Base-by-base conservation (phyloP, 2,113 vertebrate species). In the Oreotrochilus melanogaster region DNA sequence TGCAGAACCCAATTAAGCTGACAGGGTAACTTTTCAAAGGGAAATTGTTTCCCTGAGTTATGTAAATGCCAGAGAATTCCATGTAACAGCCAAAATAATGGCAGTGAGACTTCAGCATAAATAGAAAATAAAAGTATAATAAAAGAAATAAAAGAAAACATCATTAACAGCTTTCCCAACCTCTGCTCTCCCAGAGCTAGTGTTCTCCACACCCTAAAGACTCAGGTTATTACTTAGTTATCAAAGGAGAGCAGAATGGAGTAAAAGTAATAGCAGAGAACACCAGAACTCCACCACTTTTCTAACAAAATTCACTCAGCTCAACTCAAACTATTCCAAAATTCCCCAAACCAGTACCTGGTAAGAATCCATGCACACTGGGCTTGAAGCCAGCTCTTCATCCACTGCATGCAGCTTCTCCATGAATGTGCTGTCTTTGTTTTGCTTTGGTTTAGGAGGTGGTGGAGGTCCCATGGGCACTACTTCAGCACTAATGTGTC, bases 351-450 rank as follows among this genome's bases (percentile, higher is more conserved):
- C 2, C 4, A 2, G 57, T 97, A 99, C 99, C 98, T 99, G 99
- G 88, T 98, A 98, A 48, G 98, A 96, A 51, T 98, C 98, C 97
- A 99, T 97, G 97, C 98, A 98, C 17, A 98, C 87, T 0, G 98
- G 97, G 93, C 98, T 98, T 1, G 97, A 98, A 21, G 98, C 98
- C 93, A 99, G 60, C 74, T 99, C 99, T 22, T 99, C 98, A 60
- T 99, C 99, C 79, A 99, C 99, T 0, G 99, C 99, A 2, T 99
- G 98, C 19, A 99, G 97, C 75, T 99, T 99, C 97, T 99, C 99
- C 98, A 99, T 98, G 96, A 99, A 99, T 14, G 95, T 93, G 96
- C 98, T 98, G 86, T 99, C 99, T 30, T 94, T 97, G 84, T 42
- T 98, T 16, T 96, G 97, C 78, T 97, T 98, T 11, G 98, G 95